Percentiles rank a stretch among this genome's conserved stretches.
Conservation (phyloP, 2,888 invertebrate genomes). For the Teleiodes luculella region DNA sequence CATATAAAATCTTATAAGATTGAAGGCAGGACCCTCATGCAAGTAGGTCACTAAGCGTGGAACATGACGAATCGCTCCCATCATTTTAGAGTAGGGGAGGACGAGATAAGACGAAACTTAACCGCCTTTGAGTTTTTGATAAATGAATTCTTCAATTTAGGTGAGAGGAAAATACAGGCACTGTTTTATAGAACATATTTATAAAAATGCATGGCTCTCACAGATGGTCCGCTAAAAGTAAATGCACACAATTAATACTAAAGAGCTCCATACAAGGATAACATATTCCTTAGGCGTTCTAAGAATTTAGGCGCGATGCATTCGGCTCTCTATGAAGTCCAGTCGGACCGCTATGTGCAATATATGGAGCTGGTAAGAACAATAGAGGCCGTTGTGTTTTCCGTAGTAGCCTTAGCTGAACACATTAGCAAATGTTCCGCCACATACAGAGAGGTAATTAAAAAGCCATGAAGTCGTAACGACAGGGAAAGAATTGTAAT, state of each 20-base stretch:
- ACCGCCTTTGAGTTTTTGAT: constrained; percentile 43
- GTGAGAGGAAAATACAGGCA: constrained; percentile 11
- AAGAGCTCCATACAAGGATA: constrained; percentile 50
- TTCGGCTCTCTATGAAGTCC: constrained; percentile 52
- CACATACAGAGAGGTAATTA: constrained; percentile 65
- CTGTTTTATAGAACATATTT: constrained; percentile 3
- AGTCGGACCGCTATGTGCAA: constrained; percentile 58
- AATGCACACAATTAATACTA: constrained; percentile 30
- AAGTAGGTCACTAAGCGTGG: constrained; percentile 62
- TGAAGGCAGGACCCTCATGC: constrained; percentile 36
- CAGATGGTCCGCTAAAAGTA: constrained; percentile 7
- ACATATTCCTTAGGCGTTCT: constrained; percentile 65
- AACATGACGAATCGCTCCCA: constrained; percentile 68
- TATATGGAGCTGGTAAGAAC: constrained; percentile 66
- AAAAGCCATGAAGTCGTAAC: constrained; percentile 58
- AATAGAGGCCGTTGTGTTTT: constrained; percentile 62
- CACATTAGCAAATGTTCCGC: constrained; percentile 66
- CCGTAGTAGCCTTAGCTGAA: constrained; percentile 56
- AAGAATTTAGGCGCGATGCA: constrained; percentile 60
- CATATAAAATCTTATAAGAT: constrained; percentile 33
- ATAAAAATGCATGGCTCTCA: constrained; percentile 12
- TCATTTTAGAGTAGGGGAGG: constrained; percentile 55
- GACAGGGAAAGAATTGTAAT: constrained; percentile 44
- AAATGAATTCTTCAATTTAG: constrained; percentile 35
- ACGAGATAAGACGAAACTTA: constrained; percentile 58